Conservation (phyloP, 1,140 invertebrate species). For the Drosophila sp. region DNA sequence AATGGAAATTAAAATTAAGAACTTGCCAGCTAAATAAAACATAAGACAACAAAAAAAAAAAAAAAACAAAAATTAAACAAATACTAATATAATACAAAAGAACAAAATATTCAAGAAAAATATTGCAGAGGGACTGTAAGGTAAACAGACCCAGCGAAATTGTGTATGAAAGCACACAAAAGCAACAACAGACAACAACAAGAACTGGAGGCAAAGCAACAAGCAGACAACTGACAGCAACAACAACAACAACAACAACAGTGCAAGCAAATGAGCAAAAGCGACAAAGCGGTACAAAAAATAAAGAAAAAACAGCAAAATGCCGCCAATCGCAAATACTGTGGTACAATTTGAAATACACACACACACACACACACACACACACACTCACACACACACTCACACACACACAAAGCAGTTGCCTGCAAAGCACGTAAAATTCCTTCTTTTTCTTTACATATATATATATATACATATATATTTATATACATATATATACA, state of each 20-base stretch:
- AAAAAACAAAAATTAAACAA: neutral
- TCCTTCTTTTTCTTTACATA: slow-evolving; percentile 32
- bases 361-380: slow-evolving; percentile 38
- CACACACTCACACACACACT: slow-evolving; percentile 19
- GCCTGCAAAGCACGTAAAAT: slow-evolving; percentile 48
- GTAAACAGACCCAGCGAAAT: slow-evolving; percentile 63
- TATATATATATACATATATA: no score
- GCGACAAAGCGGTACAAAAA: slow-evolving; percentile 42
- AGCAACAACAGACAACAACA: slow-evolving; percentile 16
- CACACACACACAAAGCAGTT: slow-evolving; percentile 15
- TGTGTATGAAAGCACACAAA: slow-evolving; percentile 24
- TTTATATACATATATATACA: no score
- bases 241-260: slow-evolving; percentile 8
- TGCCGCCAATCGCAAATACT: slow-evolving; percentile 70
- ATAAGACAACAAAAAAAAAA: slow-evolving; percentile 5
- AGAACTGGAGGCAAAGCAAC: slow-evolving; percentile 22
- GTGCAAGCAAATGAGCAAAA: slow-evolving; percentile 50
- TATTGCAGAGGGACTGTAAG: slow-evolving; percentile 34
- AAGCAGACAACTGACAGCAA: slow-evolving; percentile 5
- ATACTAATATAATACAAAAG: no score
- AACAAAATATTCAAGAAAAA: slow-evolving; percentile 4
- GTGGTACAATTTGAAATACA: slow-evolving; percentile 62
- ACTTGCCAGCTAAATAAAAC: slow-evolving; percentile 52
- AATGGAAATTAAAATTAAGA: slow-evolving; percentile 64
- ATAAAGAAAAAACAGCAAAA: slow-evolving; percentile 47